Base-by-base conservation (phyloP, 2,888 invertebrate species). In the Cosmia trapezina region DNA sequence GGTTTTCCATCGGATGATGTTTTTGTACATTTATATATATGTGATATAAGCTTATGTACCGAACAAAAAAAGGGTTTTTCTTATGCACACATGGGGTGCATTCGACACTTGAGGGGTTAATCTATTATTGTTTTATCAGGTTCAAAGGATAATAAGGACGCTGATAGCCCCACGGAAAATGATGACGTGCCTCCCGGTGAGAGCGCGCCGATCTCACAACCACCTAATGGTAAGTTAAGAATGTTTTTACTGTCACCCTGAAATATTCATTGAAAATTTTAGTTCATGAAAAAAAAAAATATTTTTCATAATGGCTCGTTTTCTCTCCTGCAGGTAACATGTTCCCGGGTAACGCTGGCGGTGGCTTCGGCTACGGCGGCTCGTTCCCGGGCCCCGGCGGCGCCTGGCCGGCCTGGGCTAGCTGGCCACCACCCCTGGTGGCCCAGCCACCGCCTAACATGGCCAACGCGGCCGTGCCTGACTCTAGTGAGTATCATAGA, bases 171-270 rank as follows among this genome's bases (percentile, higher is more conserved):
- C 0, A 59, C 70, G 0, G 92, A 93, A 5, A 87, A 75, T 6
- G 94, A 94, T 41, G 94, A 94, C 0, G 81, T 91, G 53, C 94
- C 94, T 0, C 94, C 94, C 0, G 94, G 94, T 0, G 94, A 93
- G 77, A 77, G 83, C 4, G 77, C 87, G 1, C 85, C 90, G 0
- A 73, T 79, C 14, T 70, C 71, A 11, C 79, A 77, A 1, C 70
- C 84, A 0, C 59, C 88, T 12, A 88, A 87, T 19, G 84, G 87
- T 86, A 59, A 73, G 41, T 8, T 41, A 41, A 37, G 2, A 37
- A 37, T 37, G 4, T 4, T 37, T 37, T 37, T 37, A 37, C 6
- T 6, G 37, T 37, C 37, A 37, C 37, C 2, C 6, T 37, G 28
- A 28, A 28, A 28, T 3, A 28, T 28, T 28, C 28, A 28, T 28